phyloP scores from a whole-genome alignment of 2,113 vertebrate genomes.

The Otus sunia region DNA sequence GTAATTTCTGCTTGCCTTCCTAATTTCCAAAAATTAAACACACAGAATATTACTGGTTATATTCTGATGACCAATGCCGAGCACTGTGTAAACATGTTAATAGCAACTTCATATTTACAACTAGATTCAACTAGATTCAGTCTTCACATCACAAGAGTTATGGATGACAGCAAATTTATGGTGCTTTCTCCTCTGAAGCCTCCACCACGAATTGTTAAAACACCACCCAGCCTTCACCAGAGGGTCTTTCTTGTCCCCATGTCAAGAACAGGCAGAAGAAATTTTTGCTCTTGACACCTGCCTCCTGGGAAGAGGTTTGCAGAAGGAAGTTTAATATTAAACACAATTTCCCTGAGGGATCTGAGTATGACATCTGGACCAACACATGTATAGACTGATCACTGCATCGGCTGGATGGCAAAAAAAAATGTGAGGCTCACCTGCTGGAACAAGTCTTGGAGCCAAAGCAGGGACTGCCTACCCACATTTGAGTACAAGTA shows the following conservation, averaged over 20 bases:
- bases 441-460: no score
- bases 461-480: background rate
- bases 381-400: rapidly evolving
- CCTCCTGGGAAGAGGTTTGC: background rate
- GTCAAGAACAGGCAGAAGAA: background rate
- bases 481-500: background rate
- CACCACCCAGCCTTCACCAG: background rate
- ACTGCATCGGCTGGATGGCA: background rate
- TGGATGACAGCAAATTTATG: rapidly evolving
- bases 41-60: background rate
- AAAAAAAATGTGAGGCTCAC: no score
- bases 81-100: background rate
- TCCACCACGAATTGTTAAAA: background rate
- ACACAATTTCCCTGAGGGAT: background rate
- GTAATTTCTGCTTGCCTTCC: background rate
- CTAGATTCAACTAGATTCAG: background rate
- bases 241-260: background rate
- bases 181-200: background rate
- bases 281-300: no score
- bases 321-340: background rate
- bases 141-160: background rate
- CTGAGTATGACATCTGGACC: no score
- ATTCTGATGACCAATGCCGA: background rate
- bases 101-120: background rate
- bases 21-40: background rate